A percentile compares a stretch with the other conserved stretches of the same genome.
Conservation (phyloP, 2,888 invertebrate species). For the Athetis lepigone region DNA sequence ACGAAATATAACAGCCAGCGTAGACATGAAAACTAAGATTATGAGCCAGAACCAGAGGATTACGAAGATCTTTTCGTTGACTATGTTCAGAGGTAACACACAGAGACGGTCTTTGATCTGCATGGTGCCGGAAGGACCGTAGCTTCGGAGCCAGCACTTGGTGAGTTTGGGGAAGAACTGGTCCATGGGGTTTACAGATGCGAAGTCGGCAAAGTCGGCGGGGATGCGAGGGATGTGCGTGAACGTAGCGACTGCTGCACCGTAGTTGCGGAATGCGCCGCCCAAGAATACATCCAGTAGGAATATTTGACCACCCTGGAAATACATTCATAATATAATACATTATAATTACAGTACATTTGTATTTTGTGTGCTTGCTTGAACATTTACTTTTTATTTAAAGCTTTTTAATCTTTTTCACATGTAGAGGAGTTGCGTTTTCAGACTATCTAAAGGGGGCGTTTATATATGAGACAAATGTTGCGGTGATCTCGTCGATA, state of each 20-base stretch:
- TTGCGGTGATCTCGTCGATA: no score
- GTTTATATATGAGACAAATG: no score
- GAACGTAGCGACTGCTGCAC: constrained; percentile 88
- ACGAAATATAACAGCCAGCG: constrained; percentile 92
- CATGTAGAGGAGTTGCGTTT: no score
- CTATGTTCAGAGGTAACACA: constrained; percentile 94
- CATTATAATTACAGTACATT: no score
- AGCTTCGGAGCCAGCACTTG: constrained; percentile 91
- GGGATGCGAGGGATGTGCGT: constrained; percentile 79
- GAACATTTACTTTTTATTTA: no score
- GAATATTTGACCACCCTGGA: constrained; percentile 92
- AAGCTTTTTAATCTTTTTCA: no score
- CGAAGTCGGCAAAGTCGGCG: constrained; percentile 72
- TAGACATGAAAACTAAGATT: constrained; percentile 91
- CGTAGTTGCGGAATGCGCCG: constrained; percentile 91
- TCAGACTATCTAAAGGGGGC: no score
- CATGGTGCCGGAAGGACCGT: constrained; percentile 91
- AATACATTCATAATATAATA: constrained; percentile 52
- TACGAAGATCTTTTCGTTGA: constrained; percentile 95
- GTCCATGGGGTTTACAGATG: constrained; percentile 92
- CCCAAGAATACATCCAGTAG: constrained; percentile 92
- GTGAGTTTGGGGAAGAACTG: constrained; percentile 93
- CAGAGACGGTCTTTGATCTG: constrained; percentile 92
- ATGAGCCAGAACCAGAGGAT: constrained; percentile 94
- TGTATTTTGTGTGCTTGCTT: neutral